A percentile compares a stretch with the other conserved stretches of the same genome.
These are phyloP conservation scores for Panulirus ornatus DNA, from an alignment of 1,140 invertebrate genomes.

Conservation along the genomic window DNA sequence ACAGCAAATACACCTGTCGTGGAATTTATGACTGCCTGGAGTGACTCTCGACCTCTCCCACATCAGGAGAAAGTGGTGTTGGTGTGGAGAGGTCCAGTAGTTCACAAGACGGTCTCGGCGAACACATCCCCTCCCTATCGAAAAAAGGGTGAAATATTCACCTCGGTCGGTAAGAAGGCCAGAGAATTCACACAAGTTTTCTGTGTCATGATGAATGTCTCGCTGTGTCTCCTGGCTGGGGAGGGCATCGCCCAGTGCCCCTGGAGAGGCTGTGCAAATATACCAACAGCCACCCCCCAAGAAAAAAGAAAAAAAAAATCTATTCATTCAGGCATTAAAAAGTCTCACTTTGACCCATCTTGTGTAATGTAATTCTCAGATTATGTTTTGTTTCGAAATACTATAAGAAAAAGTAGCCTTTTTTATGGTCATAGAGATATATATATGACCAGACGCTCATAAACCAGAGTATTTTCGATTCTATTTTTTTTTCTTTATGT, in stretches of 20 bases:
- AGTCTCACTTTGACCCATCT: too few species aligned
- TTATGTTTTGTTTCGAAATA: too few species aligned
- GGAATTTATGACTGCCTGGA: conserved; percentile 31
- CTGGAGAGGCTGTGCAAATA: too few species aligned
- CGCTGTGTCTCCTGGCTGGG: background rate
- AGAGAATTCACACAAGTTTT: conserved; percentile 27
- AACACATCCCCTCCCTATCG: background rate
- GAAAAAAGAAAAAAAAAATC: too few species aligned
- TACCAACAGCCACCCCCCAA: too few species aligned
- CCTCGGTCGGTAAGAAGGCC: conserved; percentile 34
- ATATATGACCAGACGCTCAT: too few species aligned
- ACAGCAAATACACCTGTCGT: conserved; percentile 60
- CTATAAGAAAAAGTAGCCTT: too few species aligned
- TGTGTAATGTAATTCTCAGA: too few species aligned
- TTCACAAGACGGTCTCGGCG: background rate
- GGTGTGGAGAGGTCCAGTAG: background rate
- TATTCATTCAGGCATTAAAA: too few species aligned
- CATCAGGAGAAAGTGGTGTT: background rate
- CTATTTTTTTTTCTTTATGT: too few species aligned
- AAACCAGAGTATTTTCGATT: too few species aligned
- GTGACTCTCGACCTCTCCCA: background rate
- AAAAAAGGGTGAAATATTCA: conserved; percentile 7
- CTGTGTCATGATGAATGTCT: conserved; percentile 28
- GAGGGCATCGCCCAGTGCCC: background rate
- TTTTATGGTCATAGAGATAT: too few species aligned